phyloP scores from a whole-genome alignment of 2,113 vertebrate genomes.

The Calidris pugnax region DNA sequence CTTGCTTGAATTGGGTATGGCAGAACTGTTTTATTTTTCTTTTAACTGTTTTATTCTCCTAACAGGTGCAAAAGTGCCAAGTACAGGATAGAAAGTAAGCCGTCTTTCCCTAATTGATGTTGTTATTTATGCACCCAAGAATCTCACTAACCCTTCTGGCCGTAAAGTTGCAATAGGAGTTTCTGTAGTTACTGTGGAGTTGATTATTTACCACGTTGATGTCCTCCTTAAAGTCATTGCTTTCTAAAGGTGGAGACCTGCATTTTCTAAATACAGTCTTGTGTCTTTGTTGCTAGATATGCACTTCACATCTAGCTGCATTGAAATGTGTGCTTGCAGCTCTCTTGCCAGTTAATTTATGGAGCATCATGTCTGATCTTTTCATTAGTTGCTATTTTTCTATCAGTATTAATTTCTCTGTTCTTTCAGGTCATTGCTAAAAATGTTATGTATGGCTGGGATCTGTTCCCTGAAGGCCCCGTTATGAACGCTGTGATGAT shows the following conservation, averaged over 20 bases:
- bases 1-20: not conserved
- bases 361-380: not conserved
- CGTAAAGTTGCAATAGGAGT: not conserved
- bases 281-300: not conserved
- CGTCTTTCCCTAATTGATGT: not conserved
- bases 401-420: not conserved
- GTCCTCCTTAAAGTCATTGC: not conserved
- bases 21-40: not conserved
- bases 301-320: not conserved
- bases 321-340: not conserved
- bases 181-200: not conserved
- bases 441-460: not conserved
- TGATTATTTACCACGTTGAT: not conserved
- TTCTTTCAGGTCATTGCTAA: not conserved
- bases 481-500: not conserved
- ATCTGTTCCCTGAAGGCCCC: not conserved
- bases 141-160: not conserved
- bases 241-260: not conserved
- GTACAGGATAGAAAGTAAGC: not conserved
- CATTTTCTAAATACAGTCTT: not conserved
- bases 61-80: conserved; percentile 26
- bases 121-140: not conserved
- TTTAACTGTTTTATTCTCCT: not conserved
- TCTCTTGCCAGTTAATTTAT: not conserved
- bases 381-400: not conserved